Percentiles rank a stretch among this genome's conserved stretches.
Evolutionary conservation across 2,888 invertebrate species (phyloP).

Genomic region (Gryllus longicercus): DNA sequence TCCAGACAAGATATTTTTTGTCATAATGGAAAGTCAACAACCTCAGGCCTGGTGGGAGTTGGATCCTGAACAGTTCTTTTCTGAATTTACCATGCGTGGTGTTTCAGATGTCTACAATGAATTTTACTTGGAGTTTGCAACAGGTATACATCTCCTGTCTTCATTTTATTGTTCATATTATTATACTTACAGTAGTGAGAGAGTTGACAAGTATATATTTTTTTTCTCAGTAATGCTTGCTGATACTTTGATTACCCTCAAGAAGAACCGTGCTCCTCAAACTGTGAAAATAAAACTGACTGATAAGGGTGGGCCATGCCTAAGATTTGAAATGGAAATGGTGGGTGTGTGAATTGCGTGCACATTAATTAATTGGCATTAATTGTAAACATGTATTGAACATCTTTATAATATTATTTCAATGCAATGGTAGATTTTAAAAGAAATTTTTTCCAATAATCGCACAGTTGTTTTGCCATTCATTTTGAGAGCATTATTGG

Average conservation of each 20-base stretch:
- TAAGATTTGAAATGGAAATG: constrained; percentile 8
- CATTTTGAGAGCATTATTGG: too few relatives aligned
- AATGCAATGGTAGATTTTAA: too few relatives aligned
- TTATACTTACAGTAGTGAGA: too few relatives aligned
- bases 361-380: too few relatives aligned
- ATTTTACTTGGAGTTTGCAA: not conserved
- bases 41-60: constrained; percentile 5
- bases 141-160: not conserved
- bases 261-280: constrained; percentile 8
- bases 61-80: not conserved
- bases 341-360: not conserved
- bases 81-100: not conserved
- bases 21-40: not conserved
- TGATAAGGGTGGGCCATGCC: not conserved
- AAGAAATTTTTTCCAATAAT: too few relatives aligned
- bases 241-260: not conserved
- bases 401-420: too few relatives aligned
- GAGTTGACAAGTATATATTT: too few relatives aligned
- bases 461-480: too few relatives aligned
- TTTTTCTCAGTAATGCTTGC: not conserved
- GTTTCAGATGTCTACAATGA: constrained; percentile 17
- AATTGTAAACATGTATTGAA: too few relatives aligned
- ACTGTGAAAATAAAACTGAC: not conserved
- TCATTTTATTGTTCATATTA: too few relatives aligned
- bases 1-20: not conserved